These are phyloP conservation scores for Cygnus olor DNA, from an alignment of 2,797 vertebrate species.

Conservation along the genomic window DNA sequence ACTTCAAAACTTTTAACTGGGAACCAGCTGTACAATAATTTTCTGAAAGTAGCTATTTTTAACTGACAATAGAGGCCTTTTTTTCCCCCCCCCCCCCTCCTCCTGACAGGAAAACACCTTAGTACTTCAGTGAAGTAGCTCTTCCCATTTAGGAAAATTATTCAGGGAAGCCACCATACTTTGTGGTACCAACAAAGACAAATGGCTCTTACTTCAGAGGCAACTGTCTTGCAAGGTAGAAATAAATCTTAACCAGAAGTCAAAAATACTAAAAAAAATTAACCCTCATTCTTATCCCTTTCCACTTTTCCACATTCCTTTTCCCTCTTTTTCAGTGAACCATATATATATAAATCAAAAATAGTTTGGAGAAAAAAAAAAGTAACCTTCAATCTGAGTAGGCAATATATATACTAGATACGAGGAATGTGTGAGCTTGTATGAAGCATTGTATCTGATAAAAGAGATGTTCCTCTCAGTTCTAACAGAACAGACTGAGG, in stretches of 20 bases:
- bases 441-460: background rate
- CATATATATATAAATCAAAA: background rate
- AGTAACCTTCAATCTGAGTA: background rate
- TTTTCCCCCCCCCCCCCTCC: fast-evolving
- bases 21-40: background rate
- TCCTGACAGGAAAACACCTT: background rate
- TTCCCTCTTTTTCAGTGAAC: background rate
- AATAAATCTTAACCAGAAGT: background rate
- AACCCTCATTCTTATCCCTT: background rate
- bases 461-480: background rate
- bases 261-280: background rate
- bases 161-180: background rate
- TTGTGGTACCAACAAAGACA: background rate
- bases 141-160: background rate
- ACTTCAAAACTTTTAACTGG: background rate
- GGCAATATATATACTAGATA: background rate
- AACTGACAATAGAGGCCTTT: background rate
- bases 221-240: background rate
- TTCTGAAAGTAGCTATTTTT: background rate
- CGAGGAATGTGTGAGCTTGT: background rate
- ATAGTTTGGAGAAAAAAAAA: background rate
- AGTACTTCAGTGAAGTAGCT: background rate
- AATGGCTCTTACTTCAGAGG: background rate
- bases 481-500: background rate
- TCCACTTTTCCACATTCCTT: background rate